phyloP scores from a whole-genome alignment of 2,113 vertebrate species.

The Cryptotis parvus region DNA sequence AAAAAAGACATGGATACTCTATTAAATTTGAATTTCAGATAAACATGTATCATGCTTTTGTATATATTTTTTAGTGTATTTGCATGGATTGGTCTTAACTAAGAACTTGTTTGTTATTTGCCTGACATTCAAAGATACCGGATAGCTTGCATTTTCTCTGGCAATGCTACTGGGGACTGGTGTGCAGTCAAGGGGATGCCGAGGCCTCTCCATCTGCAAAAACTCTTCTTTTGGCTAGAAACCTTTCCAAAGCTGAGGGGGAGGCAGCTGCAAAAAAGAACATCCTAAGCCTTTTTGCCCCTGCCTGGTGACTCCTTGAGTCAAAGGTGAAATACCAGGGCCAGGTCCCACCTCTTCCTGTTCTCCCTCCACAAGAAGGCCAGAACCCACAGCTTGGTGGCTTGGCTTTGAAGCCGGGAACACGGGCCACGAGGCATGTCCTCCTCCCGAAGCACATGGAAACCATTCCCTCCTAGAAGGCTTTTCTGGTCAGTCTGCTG shows the following conservation, averaged over 20 bases:
- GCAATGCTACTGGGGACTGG: neutral
- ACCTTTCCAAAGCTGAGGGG: neutral
- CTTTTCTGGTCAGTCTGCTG: slow-evolving; percentile 87
- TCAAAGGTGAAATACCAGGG: neutral
- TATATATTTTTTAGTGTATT: slow-evolving; percentile 19
- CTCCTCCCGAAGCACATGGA: slow-evolving; percentile 89
- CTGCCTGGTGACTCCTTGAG: neutral
- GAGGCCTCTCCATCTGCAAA: neutral
- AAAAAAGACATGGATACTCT: neutral
- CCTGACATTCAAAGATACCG: slow-evolving; percentile 13
- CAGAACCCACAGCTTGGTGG: slow-evolving; percentile 88
- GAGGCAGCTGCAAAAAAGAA: neutral
- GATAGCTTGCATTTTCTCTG: neutral
- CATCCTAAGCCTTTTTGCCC: neutral
- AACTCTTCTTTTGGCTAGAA: neutral
- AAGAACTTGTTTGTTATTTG: neutral
- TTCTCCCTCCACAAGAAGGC: slow-evolving; percentile 71
- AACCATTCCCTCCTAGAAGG: slow-evolving; percentile 90
- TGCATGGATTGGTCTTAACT: neutral
- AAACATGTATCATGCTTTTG: neutral
- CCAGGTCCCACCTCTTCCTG: neutral
- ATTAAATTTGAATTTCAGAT: slow-evolving; percentile 29
- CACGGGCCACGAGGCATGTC: slow-evolving; percentile 78
- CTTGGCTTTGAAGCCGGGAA: slow-evolving; percentile 90
- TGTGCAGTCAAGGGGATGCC: too few species aligned